Percentiles rank a stretch among this genome's conserved stretches.
phyloP scores from a whole-genome alignment of 2,888 invertebrate genomes.

The Drosophila limbata region DNA sequence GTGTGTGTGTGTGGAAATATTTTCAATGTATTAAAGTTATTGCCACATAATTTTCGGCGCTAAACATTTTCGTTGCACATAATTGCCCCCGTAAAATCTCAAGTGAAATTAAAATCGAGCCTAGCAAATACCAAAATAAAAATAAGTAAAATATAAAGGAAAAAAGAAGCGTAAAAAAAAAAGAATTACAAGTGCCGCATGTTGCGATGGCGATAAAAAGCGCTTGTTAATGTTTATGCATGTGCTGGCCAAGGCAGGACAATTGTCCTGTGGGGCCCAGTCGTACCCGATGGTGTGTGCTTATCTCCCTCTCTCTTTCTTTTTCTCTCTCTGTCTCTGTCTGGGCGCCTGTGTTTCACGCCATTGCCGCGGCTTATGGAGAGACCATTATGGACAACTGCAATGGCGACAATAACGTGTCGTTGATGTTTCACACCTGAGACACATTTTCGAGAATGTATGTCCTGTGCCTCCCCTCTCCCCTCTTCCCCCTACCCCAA shows the following conservation, averaged over 20 bases:
- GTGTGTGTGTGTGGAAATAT: constrained; percentile 5
- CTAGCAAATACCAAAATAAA: constrained; percentile 40
- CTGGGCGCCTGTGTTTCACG: constrained; percentile 10
- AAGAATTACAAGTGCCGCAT: constrained; percentile 41
- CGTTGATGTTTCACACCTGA: constrained; percentile 78
- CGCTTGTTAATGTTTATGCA: constrained; percentile 69
- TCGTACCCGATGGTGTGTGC: not conserved
- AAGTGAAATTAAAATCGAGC: constrained; percentile 44
- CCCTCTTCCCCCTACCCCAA: not conserved
- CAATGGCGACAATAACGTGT: constrained; percentile 76
- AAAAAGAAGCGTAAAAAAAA: constrained; percentile 20
- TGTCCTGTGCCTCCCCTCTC: not conserved
- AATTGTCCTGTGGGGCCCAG: constrained; percentile 63
- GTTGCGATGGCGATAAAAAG: constrained; percentile 62
- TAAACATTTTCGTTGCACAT: constrained; percentile 62
- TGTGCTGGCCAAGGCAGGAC: constrained; percentile 37
- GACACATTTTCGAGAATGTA: constrained; percentile 57
- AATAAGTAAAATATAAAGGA: constrained; percentile 2
- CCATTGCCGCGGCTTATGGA: constrained; percentile 63
- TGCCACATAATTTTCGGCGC: constrained; percentile 56
- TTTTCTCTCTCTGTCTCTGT: not conserved
- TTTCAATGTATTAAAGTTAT: constrained; percentile 60
- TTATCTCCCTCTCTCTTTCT: not conserved
- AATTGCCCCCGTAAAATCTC: constrained; percentile 51
- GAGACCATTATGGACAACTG: constrained; percentile 76